phyloP scores from a whole-genome alignment of 2,888 invertebrate genomes.

The Drosophila niveifrons region DNA sequence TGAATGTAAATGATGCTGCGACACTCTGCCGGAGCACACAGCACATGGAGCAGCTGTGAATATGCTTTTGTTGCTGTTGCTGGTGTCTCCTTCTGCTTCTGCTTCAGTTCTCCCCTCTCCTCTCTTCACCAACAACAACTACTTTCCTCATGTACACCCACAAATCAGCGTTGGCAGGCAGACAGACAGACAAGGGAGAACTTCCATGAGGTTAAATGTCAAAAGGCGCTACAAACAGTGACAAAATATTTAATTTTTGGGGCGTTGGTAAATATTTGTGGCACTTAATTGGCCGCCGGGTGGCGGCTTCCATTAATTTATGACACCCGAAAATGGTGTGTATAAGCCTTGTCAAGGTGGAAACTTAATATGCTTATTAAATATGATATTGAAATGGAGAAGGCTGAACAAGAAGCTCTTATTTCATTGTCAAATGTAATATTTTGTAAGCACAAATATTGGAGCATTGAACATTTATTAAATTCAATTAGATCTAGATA shows the following conservation, averaged over 20 bases:
- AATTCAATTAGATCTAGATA: too few species aligned
- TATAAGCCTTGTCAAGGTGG: constrained; percentile 11
- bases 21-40: constrained; percentile 33
- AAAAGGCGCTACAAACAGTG: constrained; percentile 76
- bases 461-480: too few species aligned
- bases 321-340: constrained; percentile 14
- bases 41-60: constrained; percentile 63
- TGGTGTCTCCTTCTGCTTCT: constrained; percentile 13
- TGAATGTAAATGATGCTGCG: constrained; percentile 80
- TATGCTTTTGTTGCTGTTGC: constrained; percentile 21
- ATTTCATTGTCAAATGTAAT: neutral
- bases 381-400: constrained; percentile 1
- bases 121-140: neutral
- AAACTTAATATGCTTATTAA: constrained; percentile 4
- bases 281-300: constrained; percentile 73
- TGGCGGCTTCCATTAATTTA: constrained; percentile 53
- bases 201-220: constrained; percentile 75
- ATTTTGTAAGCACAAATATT: too few species aligned
- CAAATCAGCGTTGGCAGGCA: constrained; percentile 59
- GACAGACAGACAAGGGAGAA: constrained; percentile 23
- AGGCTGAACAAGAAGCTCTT: neutral
- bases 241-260: constrained; percentile 78
- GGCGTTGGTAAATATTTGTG: constrained; percentile 80
- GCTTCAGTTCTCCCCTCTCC: neutral
- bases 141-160: constrained; percentile 34